Base-by-base conservation (phyloP, 2,113 vertebrate genomes). In the Spheniscus mendiculus region DNA sequence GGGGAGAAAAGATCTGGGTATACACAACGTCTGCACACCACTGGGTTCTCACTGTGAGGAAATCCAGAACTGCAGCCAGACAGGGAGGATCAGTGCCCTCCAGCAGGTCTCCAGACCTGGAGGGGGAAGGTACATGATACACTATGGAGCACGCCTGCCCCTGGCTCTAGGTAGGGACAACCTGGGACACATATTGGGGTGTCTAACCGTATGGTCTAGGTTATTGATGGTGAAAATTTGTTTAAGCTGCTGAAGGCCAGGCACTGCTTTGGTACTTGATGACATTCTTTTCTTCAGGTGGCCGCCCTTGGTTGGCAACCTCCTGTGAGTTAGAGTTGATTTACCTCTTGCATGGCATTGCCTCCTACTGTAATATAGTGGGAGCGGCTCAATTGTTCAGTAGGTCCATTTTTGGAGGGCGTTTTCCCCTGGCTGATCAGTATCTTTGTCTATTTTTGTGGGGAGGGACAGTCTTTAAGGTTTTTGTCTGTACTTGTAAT, bases 401-500 rank as follows among this genome's bases (percentile, higher is more conserved):
- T 40, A 62, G 14, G n/a, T 59, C n/a, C 19, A 81, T 50, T 91
- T 89, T 23, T 74, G 38, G 38, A 74, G 10, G 29, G 10, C 1
- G 2, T 62, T 53, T 73, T 73, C 7, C 42, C 32, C 12, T 74
- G 29, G 15, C 16, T 71, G 8, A 62, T 63, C 0, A 0, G 7
- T 62, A 47, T 47, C 9, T 67, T 76, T 72, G 11, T 66, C 11
- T 36, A 2, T 34, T 89, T 89, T 76, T 89, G 32, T 47, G 56
- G 26, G 6, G 29, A 84, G 38, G 3, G 9, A 56, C 10, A 19
- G 6, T 52, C 18, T 12, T 66, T 32, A 84, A 74, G 69, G 32
- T 12, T 71, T 63, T 87, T 55, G 17, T 67, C 52, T 63, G 18
- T 50, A 26, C 29, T 19, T 58, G 30, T 50, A 83, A 86, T 83